phyloP scores from a whole-genome alignment of 2,113 vertebrate genomes.

The Pica pica region DNA sequence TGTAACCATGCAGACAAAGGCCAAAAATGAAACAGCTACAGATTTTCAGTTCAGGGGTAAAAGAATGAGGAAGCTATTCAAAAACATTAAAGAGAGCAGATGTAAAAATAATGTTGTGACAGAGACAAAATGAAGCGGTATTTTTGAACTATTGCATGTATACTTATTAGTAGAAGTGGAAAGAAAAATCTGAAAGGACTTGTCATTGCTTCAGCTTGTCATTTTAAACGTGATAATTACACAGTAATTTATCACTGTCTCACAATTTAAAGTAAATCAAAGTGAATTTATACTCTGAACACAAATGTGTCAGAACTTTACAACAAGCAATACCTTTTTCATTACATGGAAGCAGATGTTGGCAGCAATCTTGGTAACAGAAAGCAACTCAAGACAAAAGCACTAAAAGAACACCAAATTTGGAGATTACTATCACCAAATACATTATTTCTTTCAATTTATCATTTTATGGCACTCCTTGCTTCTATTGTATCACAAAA shows the following conservation, averaged over 20 bases:
- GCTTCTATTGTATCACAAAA: neutral
- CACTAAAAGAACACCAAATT: neutral
- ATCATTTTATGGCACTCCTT: neutral
- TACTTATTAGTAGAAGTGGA: neutral
- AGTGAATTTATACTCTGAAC: slow-evolving; percentile 9
- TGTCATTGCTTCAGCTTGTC: slow-evolving; percentile 7
- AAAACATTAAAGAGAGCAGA: neutral
- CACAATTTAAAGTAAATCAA: slow-evolving; percentile 23
- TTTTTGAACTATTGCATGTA: neutral
- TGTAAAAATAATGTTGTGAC: neutral
- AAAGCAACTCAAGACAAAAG: neutral
- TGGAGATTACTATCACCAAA: neutral
- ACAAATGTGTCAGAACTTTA: neutral
- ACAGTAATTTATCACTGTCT: slow-evolving; percentile 32
- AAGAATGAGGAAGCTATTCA: neutral
- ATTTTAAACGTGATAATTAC: slow-evolving; percentile 25
- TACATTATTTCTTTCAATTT: neutral
- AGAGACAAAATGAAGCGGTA: neutral
- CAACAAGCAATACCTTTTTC: slow-evolving; percentile 9
- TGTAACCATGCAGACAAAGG: neutral
- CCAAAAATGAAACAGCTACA: neutral
- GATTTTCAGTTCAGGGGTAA: neutral
- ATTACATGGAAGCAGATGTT: neutral
- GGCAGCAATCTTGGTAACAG: neutral
- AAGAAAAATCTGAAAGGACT: slow-evolving; percentile 7